phyloP scores from a whole-genome alignment of 2,113 vertebrate genomes.

The Gambusia affinis region DNA sequence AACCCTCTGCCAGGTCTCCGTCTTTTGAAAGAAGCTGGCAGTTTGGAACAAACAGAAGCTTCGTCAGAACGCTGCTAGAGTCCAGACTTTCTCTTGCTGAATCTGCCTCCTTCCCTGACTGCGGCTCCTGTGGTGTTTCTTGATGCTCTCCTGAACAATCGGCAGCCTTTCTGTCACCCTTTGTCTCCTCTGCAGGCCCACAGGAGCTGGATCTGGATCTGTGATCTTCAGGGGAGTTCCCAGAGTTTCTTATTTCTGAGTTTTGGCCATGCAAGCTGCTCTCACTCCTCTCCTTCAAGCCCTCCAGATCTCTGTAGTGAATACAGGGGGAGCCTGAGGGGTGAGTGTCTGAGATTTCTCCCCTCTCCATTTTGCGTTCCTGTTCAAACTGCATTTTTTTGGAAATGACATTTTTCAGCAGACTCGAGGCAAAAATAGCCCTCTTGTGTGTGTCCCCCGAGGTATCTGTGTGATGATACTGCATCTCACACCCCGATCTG shows the following conservation, averaged over 20 bases:
- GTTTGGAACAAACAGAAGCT: constrained; percentile 92
- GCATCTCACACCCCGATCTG: constrained; percentile 66
- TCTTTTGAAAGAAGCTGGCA: constrained; percentile 85
- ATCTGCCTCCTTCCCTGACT: constrained; percentile 59
- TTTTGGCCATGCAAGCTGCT: constrained; percentile 80
- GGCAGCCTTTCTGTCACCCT: constrained; percentile 10
- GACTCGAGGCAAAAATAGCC: constrained; percentile 90
- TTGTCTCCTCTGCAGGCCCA: constrained; percentile 73
- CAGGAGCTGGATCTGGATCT: constrained; percentile 63
- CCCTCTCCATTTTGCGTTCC: constrained; percentile 92
- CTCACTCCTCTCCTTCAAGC: constrained; percentile 60
- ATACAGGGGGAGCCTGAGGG: constrained; percentile 41
- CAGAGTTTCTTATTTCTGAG: constrained; percentile 86
- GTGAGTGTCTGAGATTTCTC: constrained; percentile 79
- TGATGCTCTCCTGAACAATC: constrained; percentile 75
- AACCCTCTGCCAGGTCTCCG: constrained; percentile 66
- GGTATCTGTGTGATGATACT: constrained; percentile 51
- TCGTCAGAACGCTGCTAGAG: constrained; percentile 81
- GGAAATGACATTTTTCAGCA: constrained; percentile 95
- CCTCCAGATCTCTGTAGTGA: constrained; percentile 71
- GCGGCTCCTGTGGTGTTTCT: constrained; percentile 79
- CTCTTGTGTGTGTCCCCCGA: constrained; percentile 82
- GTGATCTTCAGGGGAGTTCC: constrained; percentile 74
- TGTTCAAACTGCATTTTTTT: constrained; percentile 98
- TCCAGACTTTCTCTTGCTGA: constrained; percentile 53